Evolutionary conservation across 2,797 vertebrate species (phyloP), one percentile per base, ranked within the genome.

Genomic region (Enteromius viviparus): DNA sequence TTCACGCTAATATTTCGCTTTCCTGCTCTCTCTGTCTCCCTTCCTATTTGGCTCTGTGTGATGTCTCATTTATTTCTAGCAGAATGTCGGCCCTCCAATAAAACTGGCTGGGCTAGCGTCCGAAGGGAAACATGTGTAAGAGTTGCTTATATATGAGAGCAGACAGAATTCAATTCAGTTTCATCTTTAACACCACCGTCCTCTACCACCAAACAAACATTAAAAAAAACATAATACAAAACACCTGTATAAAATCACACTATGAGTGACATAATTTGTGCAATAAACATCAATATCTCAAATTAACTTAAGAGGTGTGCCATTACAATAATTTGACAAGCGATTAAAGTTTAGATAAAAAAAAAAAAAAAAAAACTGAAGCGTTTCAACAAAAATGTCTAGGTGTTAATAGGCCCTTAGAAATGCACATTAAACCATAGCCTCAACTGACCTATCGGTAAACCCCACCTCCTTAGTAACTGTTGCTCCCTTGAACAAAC

Each of bases 1-100:
- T 68, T 78, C 42, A 42, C 42, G 66, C 75, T 78, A 78, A 78
- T 83, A 78, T 83, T 78, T 83, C 65, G 60, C 66, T 70, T 60
- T 77, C 29, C 75, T 70, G 62, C 34, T 78, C 19, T 37, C 11
- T n/a, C 55, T 66, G 34, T 71, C 51, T 69, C 19, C 62, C 64
- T 55, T 69, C 62, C 64, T 76, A 53, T 78, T 60, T 60, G 53
- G 74, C 55, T 78, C 74, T 23, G 45, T 82, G 72, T 65, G 78
- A 82, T 82, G 32, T 80, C n/a, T 78, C 26, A 74, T 71, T 81
- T 55, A 69, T 78, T 70, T 62, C 64, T 17, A 64, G 69, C 55
- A 74, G 58, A 74, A 81, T 51, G 37, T 70, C 51, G 15, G 51
- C 66, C 51, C 51, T 29, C 78, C 34, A 58, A 71, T 80, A 80